Percentiles rank a stretch among this genome's conserved stretches.
Evolutionary conservation across 2,113 vertebrate species (phyloP).

Genomic region (Indri indri): DNA sequence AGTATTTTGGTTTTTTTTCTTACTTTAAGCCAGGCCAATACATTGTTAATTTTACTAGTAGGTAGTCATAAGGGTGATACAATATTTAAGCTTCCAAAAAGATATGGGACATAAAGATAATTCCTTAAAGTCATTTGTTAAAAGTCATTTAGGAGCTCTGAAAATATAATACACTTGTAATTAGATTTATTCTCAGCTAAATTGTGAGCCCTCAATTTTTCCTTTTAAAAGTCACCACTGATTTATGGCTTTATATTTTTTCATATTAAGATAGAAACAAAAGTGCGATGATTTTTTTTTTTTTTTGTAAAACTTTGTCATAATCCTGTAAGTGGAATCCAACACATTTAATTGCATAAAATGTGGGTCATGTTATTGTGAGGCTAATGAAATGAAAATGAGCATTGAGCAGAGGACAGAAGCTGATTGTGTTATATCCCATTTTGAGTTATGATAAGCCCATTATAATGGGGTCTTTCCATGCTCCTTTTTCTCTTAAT

Average conservation of each 20-base stretch:
- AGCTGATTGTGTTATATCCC: background rate
- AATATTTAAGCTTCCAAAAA: background rate
- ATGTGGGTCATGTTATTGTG: background rate
- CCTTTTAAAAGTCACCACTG: background rate
- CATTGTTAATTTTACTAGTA: background rate
- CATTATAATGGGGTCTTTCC: background rate
- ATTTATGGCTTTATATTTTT: conserved; percentile 22
- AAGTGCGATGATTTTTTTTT: background rate
- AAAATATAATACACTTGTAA: background rate
- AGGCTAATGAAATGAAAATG: conserved; percentile 15
- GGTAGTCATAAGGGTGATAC: background rate
- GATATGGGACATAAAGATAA: background rate
- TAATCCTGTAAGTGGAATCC: background rate
- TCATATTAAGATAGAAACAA: background rate
- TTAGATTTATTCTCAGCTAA: conserved; percentile 29
- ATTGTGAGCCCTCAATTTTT: background rate
- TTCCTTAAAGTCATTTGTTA: conserved; percentile 26
- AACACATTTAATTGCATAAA: conserved; percentile 2
- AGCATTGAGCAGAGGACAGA: background rate
- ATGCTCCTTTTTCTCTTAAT: background rate
- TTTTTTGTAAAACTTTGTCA: background rate
- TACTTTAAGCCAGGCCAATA: background rate
- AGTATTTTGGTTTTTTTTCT: background rate
- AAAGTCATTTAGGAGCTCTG: conserved; percentile 32
- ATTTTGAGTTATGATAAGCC: background rate